Conservation (phyloP, 2,797 vertebrate species). For the Sciaenops ocellatus region DNA sequence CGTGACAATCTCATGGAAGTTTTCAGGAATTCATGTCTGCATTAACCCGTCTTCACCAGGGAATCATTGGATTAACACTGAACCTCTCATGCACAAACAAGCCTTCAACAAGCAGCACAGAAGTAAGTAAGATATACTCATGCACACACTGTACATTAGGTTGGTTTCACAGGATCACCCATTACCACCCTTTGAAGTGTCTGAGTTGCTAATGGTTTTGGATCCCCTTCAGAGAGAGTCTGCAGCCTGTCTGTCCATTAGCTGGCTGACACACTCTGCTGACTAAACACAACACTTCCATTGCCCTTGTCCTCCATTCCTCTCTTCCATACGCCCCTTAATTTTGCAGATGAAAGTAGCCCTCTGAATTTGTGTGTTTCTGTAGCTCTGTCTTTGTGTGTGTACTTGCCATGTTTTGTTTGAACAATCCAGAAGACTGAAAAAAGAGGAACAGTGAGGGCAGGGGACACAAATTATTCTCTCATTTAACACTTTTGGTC, state of each 20-base stretch:
- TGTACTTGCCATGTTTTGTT: not conserved
- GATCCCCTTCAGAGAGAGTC: constrained; percentile 67
- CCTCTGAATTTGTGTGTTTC: constrained; percentile 3
- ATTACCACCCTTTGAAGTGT: constrained; percentile 77
- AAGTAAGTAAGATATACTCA: constrained; percentile 17
- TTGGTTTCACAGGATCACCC: constrained; percentile 68
- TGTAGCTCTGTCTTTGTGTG: not conserved
- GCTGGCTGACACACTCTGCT: constrained; percentile 76
- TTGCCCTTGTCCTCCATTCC: constrained; percentile 63
- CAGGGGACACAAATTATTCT: not conserved
- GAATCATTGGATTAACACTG: constrained; percentile 4
- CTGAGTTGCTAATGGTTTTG: constrained; percentile 75
- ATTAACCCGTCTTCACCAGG: not conserved
- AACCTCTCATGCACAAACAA: constrained; percentile 17
- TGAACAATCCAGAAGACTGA: not conserved
- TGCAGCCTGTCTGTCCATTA: constrained; percentile 78
- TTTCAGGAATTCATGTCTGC: not conserved
- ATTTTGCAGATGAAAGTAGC: constrained; percentile 38
- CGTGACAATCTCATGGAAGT: not conserved
- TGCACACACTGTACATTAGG: constrained; percentile 14
- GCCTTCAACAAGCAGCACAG: constrained; percentile 16
- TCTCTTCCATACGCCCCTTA: constrained; percentile 22
- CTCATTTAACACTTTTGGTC: constrained; percentile 9
- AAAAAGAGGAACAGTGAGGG: not conserved
- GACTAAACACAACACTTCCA: constrained; percentile 78